phyloP scores from a whole-genome alignment of 2,888 invertebrate species.

The Ferdinandea cuprea region DNA sequence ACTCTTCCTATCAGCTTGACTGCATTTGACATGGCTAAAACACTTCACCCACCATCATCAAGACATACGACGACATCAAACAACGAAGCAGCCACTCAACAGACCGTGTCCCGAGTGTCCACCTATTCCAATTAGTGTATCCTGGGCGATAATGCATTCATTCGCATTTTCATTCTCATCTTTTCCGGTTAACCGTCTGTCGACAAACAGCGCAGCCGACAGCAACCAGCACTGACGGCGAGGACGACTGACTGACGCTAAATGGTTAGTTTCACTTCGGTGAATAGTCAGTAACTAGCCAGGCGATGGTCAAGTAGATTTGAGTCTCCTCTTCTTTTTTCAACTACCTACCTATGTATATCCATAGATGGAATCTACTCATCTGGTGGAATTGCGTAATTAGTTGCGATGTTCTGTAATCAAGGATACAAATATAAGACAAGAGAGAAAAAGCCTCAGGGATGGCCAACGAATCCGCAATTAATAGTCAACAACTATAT shows the following conservation, averaged over 20 bases:
- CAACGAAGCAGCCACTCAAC: slow-evolving; percentile 29
- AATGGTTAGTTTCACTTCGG: slow-evolving; percentile 67
- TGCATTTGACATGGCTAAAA: slow-evolving; percentile 54
- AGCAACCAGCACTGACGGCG: slow-evolving; percentile 19
- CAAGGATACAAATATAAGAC: slow-evolving; percentile 59
- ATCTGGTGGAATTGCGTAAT: slow-evolving; percentile 57
- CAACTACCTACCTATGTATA: no score
- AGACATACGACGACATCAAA: not conserved
- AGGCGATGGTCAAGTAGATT: slow-evolving; percentile 59
- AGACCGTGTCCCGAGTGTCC: slow-evolving; percentile 53
- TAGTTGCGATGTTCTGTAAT: slow-evolving; percentile 68
- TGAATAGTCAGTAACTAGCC: slow-evolving; percentile 36
- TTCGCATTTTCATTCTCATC: slow-evolving; percentile 56
- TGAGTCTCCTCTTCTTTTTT: no score
- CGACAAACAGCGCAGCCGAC: slow-evolving; percentile 28
- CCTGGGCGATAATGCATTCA: slow-evolving; percentile 70
- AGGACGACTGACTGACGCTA: slow-evolving; percentile 27
- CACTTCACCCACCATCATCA: slow-evolving; percentile 2
- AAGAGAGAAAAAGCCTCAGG: slow-evolving; percentile 54
- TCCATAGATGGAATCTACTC: slow-evolving; percentile 1
- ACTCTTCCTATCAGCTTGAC: slow-evolving; percentile 59
- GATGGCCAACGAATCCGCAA: slow-evolving; percentile 33
- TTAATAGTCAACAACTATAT: slow-evolving; percentile 42
- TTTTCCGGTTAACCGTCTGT: slow-evolving; percentile 64
- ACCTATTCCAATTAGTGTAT: slow-evolving; percentile 71